These are phyloP conservation scores for Lophius piscatorius DNA, from an alignment of 2,113 vertebrate species.

Conservation along the genomic window DNA sequence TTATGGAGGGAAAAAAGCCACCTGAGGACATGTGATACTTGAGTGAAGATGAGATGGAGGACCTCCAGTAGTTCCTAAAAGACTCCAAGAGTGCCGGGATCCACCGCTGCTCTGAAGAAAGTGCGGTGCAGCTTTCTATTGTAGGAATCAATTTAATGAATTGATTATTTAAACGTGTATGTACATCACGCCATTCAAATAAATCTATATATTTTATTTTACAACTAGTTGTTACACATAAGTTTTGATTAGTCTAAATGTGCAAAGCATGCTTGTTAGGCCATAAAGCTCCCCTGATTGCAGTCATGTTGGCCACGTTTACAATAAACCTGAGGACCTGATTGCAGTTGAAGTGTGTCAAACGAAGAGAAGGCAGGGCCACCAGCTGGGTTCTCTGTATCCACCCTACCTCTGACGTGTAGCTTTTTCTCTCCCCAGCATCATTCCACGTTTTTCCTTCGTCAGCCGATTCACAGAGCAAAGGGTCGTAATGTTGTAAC, in stretches of 20 bases:
- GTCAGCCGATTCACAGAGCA: slow-evolving; percentile 79
- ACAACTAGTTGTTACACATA: too few relatives aligned
- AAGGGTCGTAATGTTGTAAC: slow-evolving; percentile 83
- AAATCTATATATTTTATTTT: too few relatives aligned
- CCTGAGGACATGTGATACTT: slow-evolving; percentile 73
- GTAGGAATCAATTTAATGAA: not conserved
- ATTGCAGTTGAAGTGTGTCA: slow-evolving; percentile 75
- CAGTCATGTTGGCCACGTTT: slow-evolving; percentile 76
- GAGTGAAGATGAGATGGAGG: slow-evolving; percentile 79
- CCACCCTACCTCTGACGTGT: slow-evolving; percentile 55
- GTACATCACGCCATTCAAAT: too few relatives aligned
- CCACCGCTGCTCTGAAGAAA: slow-evolving; percentile 75
- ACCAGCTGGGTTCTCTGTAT: slow-evolving; percentile 76
- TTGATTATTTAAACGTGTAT: not conserved
- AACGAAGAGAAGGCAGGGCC: slow-evolving; percentile 79
- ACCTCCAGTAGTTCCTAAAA: slow-evolving; percentile 77
- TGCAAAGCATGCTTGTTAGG: too few relatives aligned
- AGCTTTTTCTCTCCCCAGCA: slow-evolving; percentile 76
- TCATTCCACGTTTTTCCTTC: slow-evolving; percentile 75
- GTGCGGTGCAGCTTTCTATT: slow-evolving; percentile 81
- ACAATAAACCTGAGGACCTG: slow-evolving; percentile 77
- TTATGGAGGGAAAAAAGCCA: slow-evolving; percentile 79
- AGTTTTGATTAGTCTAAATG: too few relatives aligned
- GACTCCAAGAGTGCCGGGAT: slow-evolving; percentile 69
- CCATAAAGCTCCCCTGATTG: slow-evolving; percentile 68